Percentiles rank a stretch among this genome's conserved stretches.
These are phyloP conservation scores for Trissolcus japonicus DNA, from an alignment of 2,888 invertebrate species.

Conservation along the genomic window DNA sequence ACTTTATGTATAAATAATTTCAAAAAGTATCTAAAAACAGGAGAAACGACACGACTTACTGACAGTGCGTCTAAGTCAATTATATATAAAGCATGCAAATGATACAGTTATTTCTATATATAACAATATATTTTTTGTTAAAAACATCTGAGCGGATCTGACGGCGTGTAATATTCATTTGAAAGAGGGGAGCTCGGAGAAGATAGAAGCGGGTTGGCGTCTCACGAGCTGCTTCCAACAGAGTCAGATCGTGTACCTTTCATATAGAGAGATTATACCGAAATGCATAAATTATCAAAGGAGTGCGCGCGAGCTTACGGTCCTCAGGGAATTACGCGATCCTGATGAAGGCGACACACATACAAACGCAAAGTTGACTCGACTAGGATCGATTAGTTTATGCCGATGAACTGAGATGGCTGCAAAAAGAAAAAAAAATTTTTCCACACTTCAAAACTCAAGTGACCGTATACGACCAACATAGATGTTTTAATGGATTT, in stretches of 20 bases:
- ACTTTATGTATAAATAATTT: too few relatives aligned
- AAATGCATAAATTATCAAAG: conserved; percentile 71
- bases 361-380: neutral
- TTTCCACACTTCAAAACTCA: too few relatives aligned
- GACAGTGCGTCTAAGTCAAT: too few relatives aligned
- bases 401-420: conserved; percentile 43
- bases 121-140: neutral
- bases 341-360: conserved; percentile 50
- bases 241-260: conserved; percentile 60
- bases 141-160: conserved; percentile 26
- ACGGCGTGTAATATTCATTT: conserved; percentile 53
- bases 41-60: too few relatives aligned
- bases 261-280: conserved; percentile 67
- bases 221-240: conserved; percentile 51
- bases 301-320: conserved; percentile 57
- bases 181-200: conserved; percentile 11
- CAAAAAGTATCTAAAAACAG: too few relatives aligned
- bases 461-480: too few relatives aligned
- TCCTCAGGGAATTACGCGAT: conserved; percentile 58
- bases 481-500: too few relatives aligned
- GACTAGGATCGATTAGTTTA: conserved; percentile 53
- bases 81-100: too few relatives aligned
- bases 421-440: too few relatives aligned
- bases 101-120: too few relatives aligned
- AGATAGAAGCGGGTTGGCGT: conserved; percentile 19